Evolutionary conservation across 2,797 vertebrate species (phyloP).

Genomic region (Sciaenops ocellatus): DNA sequence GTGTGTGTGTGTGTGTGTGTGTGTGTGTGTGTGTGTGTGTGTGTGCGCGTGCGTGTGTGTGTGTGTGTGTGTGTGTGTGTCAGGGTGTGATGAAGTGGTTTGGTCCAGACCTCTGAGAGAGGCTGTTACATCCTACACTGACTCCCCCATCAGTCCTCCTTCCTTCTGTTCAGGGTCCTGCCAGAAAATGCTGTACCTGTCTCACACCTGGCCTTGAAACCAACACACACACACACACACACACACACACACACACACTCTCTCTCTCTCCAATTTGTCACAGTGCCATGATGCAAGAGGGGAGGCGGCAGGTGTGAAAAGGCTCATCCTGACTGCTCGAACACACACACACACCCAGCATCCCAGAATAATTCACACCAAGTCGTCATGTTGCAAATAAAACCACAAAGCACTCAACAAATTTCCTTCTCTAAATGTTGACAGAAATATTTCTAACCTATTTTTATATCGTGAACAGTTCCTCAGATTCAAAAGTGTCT

Average conservation of each 20-base stretch:
- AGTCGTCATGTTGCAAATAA: constrained; percentile 25
- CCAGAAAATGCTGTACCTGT: constrained; percentile 59
- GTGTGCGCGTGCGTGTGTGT: constrained; percentile 4
- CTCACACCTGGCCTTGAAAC: constrained; percentile 64
- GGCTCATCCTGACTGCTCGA: constrained; percentile 62
- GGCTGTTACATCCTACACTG: constrained; percentile 50
- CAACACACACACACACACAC: constrained; percentile 25
- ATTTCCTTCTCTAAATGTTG: constrained; percentile 14
- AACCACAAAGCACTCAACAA: constrained; percentile 23
- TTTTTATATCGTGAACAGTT: neutral
- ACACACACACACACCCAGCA: constrained; percentile 46
- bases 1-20: constrained; percentile 30
- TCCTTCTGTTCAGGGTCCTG: constrained; percentile 40
- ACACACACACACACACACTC: constrained; percentile 34
- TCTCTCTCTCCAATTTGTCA: constrained; percentile 56
- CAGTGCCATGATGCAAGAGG: constrained; percentile 63
- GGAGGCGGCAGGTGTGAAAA: constrained; percentile 78
- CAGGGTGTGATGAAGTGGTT: constrained; percentile 45
- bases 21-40: constrained; percentile 23
- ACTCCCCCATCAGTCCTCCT: constrained; percentile 59
- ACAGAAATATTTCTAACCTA: neutral
- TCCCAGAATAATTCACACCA: constrained; percentile 76
- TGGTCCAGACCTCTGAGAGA: constrained; percentile 44
- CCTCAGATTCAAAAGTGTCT: constrained; percentile 10
- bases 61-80: constrained; percentile 29